Evolutionary conservation across 2,113 vertebrate genomes (phyloP), one percentile per base, ranked within the genome.

Genomic region (Toxotes jaculatrix): DNA sequence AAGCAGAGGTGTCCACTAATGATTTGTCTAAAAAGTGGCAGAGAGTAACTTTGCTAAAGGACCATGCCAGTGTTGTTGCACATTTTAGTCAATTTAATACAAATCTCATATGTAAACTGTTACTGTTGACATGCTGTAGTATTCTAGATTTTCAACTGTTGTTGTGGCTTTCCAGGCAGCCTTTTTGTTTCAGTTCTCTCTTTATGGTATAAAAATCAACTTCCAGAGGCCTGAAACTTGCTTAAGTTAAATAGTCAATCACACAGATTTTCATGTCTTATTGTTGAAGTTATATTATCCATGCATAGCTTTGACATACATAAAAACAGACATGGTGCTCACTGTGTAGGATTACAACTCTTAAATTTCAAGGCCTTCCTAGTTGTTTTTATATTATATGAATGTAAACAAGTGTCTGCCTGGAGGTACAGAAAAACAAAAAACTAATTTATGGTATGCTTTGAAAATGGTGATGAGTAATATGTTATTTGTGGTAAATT

Each of bases 21-120:
- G 19, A 42, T 70, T 73, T 87, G 56, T 79, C 70, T 56, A 31
- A 74, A 63, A 65, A 57, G 66, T 71, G 74, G n/a, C 19, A 60
- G 36, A 65, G 31, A 66, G 43, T 42, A 9, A 62, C 57, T 78
- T 63, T 65, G 64, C 59, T 47, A 11, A 74, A 60, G 38, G 38
- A 57, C 23, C 16, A 64, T 47, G 31, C n/a, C 2, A 2, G 56
- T 74, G 59, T 77, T 76, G 67, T 59, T 85, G 60, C 71, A 62
- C 23, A 74, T 88, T 86, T 86, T 84, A 82, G 78, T 66, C 64
- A 70, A 68, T 88, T 87, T 42, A 83, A 62, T 63, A 53, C 43
- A 74, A 71, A 56, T 71, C 64, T 70, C 27, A 31, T 43, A 32
- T 51, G 14, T 34, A 59, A 16, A 51, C 49, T 74, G 55, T 66